Conservation (phyloP, 2,797 vertebrate genomes). For the Odontamblyopus lacepedii region DNA sequence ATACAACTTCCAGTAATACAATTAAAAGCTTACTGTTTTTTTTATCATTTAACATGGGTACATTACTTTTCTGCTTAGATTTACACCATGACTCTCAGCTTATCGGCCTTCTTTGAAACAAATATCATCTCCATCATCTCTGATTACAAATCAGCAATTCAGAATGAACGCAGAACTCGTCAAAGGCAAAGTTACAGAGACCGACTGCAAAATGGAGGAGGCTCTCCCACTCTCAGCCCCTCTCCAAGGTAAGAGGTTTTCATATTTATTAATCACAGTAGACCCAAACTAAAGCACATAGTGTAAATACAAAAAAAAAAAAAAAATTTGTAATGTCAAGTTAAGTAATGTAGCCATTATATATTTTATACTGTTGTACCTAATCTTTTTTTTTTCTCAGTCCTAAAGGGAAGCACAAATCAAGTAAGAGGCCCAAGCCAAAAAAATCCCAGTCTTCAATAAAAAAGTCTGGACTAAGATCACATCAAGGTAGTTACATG, state of each 20-base stretch:
- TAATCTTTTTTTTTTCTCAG: slow-evolving; percentile 56
- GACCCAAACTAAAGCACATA: not conserved
- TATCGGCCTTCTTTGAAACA: slow-evolving; percentile 95
- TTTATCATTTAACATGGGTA: not conserved
- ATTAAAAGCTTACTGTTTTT: not conserved
- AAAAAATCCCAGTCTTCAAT: slow-evolving; percentile 82
- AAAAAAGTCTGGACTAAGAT: slow-evolving; percentile 81
- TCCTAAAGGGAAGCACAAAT: slow-evolving; percentile 90
- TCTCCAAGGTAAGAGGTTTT: slow-evolving; percentile 78
- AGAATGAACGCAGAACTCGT: slow-evolving; percentile 84
- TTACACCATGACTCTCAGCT: slow-evolving; percentile 94
- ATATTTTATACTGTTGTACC: not conserved
- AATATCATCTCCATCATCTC: slow-evolving; percentile 92
- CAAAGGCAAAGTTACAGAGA: slow-evolving; percentile 85
- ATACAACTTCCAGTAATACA: not conserved
- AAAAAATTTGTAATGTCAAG: slow-evolving; percentile 4
- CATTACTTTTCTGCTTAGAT: slow-evolving; percentile 78
- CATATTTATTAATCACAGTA: not conserved
- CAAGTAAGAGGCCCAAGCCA: slow-evolving; percentile 83
- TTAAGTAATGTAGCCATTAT: not conserved
- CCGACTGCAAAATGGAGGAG: slow-evolving; percentile 87
- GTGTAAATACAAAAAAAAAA: not conserved
- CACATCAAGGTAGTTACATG: slow-evolving; percentile 81
- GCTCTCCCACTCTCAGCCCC: slow-evolving; percentile 81
- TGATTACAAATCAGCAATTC: slow-evolving; percentile 91